A percentile compares a stretch with the other conserved stretches of the same genome.
Conservation (phyloP, 2,888 invertebrate genomes). For the Biston stratarius region DNA sequence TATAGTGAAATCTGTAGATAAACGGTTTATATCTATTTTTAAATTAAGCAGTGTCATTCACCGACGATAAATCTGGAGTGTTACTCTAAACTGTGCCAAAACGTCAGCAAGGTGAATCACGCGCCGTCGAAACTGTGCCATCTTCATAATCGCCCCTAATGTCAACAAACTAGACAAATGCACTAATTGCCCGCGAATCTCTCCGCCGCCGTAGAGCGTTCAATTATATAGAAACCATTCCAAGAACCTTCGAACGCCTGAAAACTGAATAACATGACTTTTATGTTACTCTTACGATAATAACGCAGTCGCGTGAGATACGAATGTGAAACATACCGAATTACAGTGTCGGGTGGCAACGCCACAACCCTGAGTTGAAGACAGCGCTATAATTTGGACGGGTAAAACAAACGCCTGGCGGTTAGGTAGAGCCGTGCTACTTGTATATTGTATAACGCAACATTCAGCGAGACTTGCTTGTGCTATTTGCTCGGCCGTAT, state of each 20-base stretch:
- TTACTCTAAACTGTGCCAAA: constrained; percentile 49
- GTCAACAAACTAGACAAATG: constrained; percentile 45
- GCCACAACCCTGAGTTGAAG: neutral
- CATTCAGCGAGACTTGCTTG: constrained; percentile 59
- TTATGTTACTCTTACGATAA: constrained; percentile 8
- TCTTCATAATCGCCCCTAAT: constrained; percentile 47
- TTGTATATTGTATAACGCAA: constrained; percentile 59
- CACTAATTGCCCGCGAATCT: constrained; percentile 8
- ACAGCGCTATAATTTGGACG: constrained; percentile 21
- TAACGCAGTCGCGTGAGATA: constrained; percentile 12
- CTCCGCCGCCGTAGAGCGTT: neutral
- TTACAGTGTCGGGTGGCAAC: constrained; percentile 9
- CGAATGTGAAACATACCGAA: constrained; percentile 20
- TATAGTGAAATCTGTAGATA: constrained; percentile 4
- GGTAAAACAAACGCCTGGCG: constrained; percentile 16
- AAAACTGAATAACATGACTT: constrained; percentile 22
- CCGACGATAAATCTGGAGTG: constrained; percentile 43
- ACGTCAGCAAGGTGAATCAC: constrained; percentile 46
- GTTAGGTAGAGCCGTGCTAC: neutral
- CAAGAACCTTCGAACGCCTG: constrained; percentile 14
- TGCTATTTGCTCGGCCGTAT: constrained; percentile 26
- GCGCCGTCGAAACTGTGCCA: constrained; percentile 43
- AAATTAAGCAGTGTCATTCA: constrained; percentile 48
- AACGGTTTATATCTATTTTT: constrained; percentile 5
- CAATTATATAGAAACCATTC: neutral